These are phyloP conservation scores for Platygyra sinensis DNA, from an alignment of 64 coral and sea anemone species.

Conservation along the genomic window DNA sequence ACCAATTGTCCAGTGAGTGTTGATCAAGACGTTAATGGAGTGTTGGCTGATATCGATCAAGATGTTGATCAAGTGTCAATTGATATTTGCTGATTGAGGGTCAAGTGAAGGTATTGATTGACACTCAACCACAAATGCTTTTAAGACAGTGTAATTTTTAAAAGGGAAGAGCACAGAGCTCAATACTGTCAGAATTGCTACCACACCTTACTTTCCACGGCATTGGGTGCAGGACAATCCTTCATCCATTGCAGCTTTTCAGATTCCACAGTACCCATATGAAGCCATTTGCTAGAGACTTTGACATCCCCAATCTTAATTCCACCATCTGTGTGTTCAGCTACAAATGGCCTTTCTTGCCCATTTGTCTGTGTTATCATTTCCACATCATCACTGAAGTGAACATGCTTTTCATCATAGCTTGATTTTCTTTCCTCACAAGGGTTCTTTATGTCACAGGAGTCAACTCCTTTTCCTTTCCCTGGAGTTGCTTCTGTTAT, in stretches of 20 bases:
- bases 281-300: slow-evolving; percentile 76
- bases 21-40: too few relatives aligned
- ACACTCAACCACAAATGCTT: too few relatives aligned
- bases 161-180: not conserved
- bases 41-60: too few relatives aligned
- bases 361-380: slow-evolving; percentile 12
- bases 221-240: slow-evolving; percentile 75
- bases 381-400: slow-evolving; percentile 65
- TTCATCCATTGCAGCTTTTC: slow-evolving; percentile 99
- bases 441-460: not conserved
- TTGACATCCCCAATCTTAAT: slow-evolving; percentile 23
- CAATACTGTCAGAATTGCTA: not conserved
- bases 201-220: slow-evolving; percentile 66
- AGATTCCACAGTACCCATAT: slow-evolving; percentile 89
- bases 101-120: too few relatives aligned
- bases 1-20: too few relatives aligned
- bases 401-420: slow-evolving; percentile 52
- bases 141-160: too few relatives aligned
- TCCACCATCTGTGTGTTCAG: not conserved
- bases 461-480: not conserved
- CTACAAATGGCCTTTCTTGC: not conserved
- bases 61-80: too few relatives aligned
- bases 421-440: not conserved
- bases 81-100: too few relatives aligned
- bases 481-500: not conserved